Percentiles rank a stretch among this genome's conserved stretches.
Conservation (phyloP, 2,797 vertebrate species). For the Sebastolobus alascanus region DNA sequence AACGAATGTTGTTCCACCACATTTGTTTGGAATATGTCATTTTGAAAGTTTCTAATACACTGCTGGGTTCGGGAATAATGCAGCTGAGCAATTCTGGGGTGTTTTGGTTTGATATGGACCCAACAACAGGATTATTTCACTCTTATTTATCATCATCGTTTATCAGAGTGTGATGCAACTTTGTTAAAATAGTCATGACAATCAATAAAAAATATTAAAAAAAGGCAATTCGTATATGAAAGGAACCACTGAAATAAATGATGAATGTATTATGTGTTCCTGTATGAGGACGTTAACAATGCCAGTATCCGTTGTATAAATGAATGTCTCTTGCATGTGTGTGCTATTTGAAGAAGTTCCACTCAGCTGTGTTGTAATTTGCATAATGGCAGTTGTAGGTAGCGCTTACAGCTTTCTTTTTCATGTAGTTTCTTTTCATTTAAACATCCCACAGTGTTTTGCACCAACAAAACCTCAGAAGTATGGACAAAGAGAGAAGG, state of each 20-base stretch:
- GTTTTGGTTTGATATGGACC: not conserved
- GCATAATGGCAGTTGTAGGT: not conserved
- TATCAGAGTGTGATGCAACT: not conserved
- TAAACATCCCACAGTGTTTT: slow-evolving; percentile 6
- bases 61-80: not conserved
- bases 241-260: not conserved
- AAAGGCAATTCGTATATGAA: not conserved
- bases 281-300: not conserved
- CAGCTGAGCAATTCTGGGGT: not conserved
- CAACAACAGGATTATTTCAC: not conserved
- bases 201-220: not conserved
- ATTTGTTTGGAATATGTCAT: not conserved
- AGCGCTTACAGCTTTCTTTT: not conserved
- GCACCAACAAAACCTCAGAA: too few species aligned
- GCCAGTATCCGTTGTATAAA: not conserved
- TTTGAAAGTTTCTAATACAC: not conserved
- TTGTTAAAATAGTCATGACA: not conserved
- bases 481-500: not conserved
- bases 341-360: not conserved
- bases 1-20: not conserved
- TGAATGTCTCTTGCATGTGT: not conserved
- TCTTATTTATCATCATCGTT: not conserved
- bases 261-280: not conserved
- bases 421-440: not conserved
- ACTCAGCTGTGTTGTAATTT: not conserved